Evolutionary conservation across 1,140 invertebrate species (phyloP), one percentile per base, ranked within the genome.

Genomic region (Bombus ignitus): DNA sequence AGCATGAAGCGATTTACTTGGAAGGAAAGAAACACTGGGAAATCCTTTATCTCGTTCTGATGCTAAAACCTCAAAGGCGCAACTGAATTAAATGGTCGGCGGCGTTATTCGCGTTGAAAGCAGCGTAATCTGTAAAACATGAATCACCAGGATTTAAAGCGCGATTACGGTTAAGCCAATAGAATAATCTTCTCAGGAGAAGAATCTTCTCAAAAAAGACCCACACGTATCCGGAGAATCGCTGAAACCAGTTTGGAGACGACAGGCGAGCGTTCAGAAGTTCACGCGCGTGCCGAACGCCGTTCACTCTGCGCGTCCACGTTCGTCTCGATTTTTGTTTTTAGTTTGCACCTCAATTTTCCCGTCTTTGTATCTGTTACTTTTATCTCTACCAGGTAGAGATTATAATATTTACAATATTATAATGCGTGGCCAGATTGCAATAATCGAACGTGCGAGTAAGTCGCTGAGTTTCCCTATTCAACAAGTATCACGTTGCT

Each of bases 141-240:
- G 80, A 82, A 82, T 82, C 71, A 74, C 37, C 59, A 59, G 32
- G 32, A 35, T 44, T 83, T 83, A 53, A 66, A 66, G 57, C 81
- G 59, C 59, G 81, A 83, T 83, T 76, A 76, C 13, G 32, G 59
- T n/a, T 83, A 66, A 83, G 72, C 72, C 72, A 75, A 75, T 83
- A 66, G 73, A 83, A 76, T 83, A 83, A 76, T 83, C 72, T 76
- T 12, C 39, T 22, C 47, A 0, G 1, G 66, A 12, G 32, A 5
- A 8, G 25, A 22, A 3, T 44, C 44, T 44, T 44, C 13, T 44
- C 0, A 53, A 35, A 18, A 35, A 35, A 72, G 65, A 66, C 32
- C 42, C 6, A 42, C 35, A 6, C 28, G 39, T 18, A 5, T 44
- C n/a, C 70, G 12, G 25, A 5, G 32, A 32, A 28, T n/a, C 53